A percentile compares a stretch with the other conserved stretches of the same genome.
These are phyloP conservation scores for Notiomystis cincta DNA, from an alignment of 2,113 vertebrate genomes.

Conservation along the genomic window DNA sequence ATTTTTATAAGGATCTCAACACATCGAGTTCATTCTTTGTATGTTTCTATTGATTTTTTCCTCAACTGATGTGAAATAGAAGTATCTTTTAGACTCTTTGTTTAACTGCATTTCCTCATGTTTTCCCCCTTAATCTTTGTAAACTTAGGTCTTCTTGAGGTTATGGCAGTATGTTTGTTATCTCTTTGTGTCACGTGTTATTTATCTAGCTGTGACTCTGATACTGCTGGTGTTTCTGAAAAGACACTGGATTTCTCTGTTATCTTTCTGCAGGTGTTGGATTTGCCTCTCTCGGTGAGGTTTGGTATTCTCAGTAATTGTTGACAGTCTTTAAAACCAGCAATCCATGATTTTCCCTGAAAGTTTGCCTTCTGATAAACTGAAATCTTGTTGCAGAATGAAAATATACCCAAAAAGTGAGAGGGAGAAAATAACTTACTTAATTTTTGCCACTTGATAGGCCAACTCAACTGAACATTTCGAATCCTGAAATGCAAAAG, in stretches of 20 bases:
- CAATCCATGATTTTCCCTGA: not conserved
- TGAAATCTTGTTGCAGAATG: not conserved
- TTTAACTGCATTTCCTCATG: constrained; percentile 40
- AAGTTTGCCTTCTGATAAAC: not conserved
- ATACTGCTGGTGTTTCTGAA: constrained; percentile 60
- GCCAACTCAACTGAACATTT: not conserved
- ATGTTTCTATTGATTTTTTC: constrained; percentile 56
- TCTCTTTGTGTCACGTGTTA: constrained; percentile 53
- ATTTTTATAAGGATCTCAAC: constrained; percentile 44
- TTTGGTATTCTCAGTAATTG: not conserved
- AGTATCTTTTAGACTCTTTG: constrained; percentile 28
- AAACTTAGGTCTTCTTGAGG: constrained; percentile 55
- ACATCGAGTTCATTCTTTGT: not conserved
- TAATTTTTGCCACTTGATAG: not conserved
- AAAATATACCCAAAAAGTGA: not conserved
- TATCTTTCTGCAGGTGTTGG: constrained; percentile 64
- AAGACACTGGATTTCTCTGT: constrained; percentile 5
- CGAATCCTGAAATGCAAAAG: not conserved
- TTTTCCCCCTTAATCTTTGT: constrained; percentile 68
- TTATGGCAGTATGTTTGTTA: constrained; percentile 58
- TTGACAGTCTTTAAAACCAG: not conserved
- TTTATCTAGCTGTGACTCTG: constrained; percentile 72
- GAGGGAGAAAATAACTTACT: not conserved
- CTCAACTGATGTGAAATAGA: constrained; percentile 11
- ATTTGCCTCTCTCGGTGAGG: constrained; percentile 39